Conservation (phyloP, 2,888 invertebrate species). For the Anodontia alba region DNA sequence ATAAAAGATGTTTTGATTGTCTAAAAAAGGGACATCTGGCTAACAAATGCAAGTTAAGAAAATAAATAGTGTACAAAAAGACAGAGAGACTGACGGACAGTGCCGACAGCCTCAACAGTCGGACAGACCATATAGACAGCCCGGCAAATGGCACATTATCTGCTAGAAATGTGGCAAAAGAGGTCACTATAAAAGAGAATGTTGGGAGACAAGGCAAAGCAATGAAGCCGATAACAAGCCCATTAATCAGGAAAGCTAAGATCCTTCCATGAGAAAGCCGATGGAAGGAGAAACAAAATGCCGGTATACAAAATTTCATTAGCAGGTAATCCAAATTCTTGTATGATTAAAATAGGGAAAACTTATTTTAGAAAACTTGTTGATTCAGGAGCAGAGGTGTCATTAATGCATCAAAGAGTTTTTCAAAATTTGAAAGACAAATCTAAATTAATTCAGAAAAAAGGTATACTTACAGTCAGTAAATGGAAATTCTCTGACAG, state of each 20-base stretch:
- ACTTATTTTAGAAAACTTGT: conserved; percentile 14
- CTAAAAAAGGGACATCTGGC: too few species aligned
- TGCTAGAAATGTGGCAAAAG: too few species aligned
- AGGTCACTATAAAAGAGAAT: too few species aligned
- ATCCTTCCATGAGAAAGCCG: too few species aligned
- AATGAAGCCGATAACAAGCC: not conserved
- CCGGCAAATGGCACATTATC: not conserved
- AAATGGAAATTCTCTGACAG: not conserved
- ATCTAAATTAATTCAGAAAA: conserved; percentile 9
- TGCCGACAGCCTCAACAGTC: not conserved
- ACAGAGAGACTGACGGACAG: too few species aligned
- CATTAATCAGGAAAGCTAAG: not conserved
- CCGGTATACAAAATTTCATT: too few species aligned
- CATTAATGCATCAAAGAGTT: conserved; percentile 29
- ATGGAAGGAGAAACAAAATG: too few species aligned
- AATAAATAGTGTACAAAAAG: too few species aligned
- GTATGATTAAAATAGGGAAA: too few species aligned
- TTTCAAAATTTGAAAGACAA: conserved; percentile 28
- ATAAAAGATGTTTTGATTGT: not conserved
- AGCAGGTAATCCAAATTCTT: too few species aligned
- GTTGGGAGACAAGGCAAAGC: not conserved
- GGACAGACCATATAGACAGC: not conserved
- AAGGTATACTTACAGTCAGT: not conserved
- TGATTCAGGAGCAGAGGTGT: conserved; percentile 35
- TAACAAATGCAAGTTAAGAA: too few species aligned